Evolutionary conservation across 2,797 vertebrate genomes (phyloP), one percentile per base, ranked within the genome.

Genomic region (Adelosebastes latens): DNA sequence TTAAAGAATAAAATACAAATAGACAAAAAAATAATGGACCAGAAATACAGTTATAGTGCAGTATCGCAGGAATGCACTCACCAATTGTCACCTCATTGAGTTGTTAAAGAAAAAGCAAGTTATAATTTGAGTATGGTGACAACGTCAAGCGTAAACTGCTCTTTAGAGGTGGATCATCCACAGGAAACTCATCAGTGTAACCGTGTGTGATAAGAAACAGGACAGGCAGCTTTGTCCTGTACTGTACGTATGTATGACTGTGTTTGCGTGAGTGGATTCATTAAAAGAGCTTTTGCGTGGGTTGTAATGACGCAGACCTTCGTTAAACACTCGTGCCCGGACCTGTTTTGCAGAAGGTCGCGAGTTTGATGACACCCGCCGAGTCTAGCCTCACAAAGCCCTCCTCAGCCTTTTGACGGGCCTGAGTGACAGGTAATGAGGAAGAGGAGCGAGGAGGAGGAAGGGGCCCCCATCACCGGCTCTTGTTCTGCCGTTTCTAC

Each of bases 391-490:
- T 61, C 87, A 86, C 85, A 91, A 92, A 90, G 83, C 64, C 58
- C 73, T 42, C 52, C 39, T 65, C 70, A 52, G 72, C 68, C 72
- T n/a, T 78, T 59, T 32, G 63, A 73, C 4, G 8, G 20, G 46
- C 27, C 66, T 59, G 85, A 88, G 82, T 89, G 89, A 88, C 89
- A 86, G 88, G 87, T 90, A 89, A 87, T 76, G 79, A 69, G 83
- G 86, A 72, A 73, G 82, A 79, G 76, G 79, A 81, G 72, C 16
- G 59, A 53, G 67, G 77, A 79, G 72, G 77, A 79, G 70, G 56
- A 69, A 56, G 53, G 53, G n/a, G 78, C 67, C 46, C 70, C 79
- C 80, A 20, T 76, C 68, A 2, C 49, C 27, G 34, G 49, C 77
- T 83, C 84, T 87, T 83, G 63, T 85, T 80, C 81, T 63, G 31